Percentiles rank a stretch among this genome's conserved stretches.
Evolutionary conservation across 1,140 invertebrate species (phyloP).

Genomic region (Propsilocerus akamusi): DNA sequence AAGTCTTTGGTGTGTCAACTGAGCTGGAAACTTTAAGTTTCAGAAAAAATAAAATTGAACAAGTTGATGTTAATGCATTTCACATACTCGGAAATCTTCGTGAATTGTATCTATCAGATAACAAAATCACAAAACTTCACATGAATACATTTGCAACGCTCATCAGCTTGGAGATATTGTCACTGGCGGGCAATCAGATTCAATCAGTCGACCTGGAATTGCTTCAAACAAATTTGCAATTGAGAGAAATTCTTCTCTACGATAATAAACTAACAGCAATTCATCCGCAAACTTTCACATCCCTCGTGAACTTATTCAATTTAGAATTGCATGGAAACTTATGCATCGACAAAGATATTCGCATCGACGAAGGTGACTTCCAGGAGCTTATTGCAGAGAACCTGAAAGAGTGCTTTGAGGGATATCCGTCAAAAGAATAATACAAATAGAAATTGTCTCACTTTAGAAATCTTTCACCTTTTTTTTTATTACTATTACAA

Average conservation of each 20-base stretch:
- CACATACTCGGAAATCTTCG: not conserved
- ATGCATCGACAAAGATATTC: not conserved
- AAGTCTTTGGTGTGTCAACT: not conserved
- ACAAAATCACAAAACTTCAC: not conserved
- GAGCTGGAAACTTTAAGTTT: not conserved
- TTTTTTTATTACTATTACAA: no score
- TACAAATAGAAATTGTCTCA: not conserved
- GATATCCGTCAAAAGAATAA: not conserved
- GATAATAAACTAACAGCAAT: not conserved
- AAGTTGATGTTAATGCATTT: not conserved
- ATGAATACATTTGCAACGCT: not conserved
- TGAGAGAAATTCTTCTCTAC: not conserved
- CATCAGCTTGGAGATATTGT: not conserved
- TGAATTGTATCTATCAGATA: not conserved
- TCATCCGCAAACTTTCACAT: not conserved
- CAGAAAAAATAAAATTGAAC: not conserved
- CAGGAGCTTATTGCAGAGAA: not conserved
- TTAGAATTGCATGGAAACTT: not conserved
- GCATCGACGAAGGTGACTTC: not conserved
- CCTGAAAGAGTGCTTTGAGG: not conserved
- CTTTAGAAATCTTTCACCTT: no score
- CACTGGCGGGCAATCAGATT: not conserved
- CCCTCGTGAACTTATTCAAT: not conserved
- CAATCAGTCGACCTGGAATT: not conserved
- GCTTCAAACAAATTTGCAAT: not conserved